Evolutionary conservation across 1,140 invertebrate genomes (phyloP), one percentile per base, ranked within the genome.

Genomic region (Centruroides sculpturatus): DNA sequence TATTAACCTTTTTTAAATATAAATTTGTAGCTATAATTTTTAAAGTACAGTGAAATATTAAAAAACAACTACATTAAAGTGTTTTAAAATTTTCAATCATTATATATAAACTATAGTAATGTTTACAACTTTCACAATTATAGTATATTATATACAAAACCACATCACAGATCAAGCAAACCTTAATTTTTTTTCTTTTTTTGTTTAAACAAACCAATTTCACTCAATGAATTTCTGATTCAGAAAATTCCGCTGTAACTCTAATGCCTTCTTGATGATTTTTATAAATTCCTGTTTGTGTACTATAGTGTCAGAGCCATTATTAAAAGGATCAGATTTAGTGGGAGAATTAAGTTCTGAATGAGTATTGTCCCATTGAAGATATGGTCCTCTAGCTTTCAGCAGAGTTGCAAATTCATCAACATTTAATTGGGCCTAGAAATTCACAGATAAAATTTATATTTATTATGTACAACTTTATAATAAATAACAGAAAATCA

Each of bases 291-390:
- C 66, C 41, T 61, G 55, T 5, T 60, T 59, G 57, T 66, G 47
- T 7, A 68, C 66, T 35, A 60, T 59, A 9, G 66, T 68, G 47
- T 68, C 63, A 8, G 65, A 51, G 6, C 57, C 57, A 53, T 63
- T 61, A 10, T 63, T 63, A 35, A 55, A 63, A 49, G 61, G 35
- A n/a, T 67, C 66, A 12, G 59, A 54, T 12, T 54, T 51, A 35
- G 52, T 52, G 7, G 13, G 46, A 5, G 34, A 51, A 48, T 61
- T 55, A 3, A 65, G 48, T 54, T 65, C 59, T 10, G 58, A 47
- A 47, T 68, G 63, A 23, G 48, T 60, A 13, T 68, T 68, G 13
- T 66, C 60, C 66, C 66, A 68, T 49, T 68, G 65, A 4, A 68
- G 48, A 52, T 68, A 68, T 7, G 65, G 63, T 3, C 66, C 66